These are phyloP conservation scores for Diphyllodes magnificus DNA, from an alignment of 2,113 vertebrate species.

Conservation along the genomic window DNA sequence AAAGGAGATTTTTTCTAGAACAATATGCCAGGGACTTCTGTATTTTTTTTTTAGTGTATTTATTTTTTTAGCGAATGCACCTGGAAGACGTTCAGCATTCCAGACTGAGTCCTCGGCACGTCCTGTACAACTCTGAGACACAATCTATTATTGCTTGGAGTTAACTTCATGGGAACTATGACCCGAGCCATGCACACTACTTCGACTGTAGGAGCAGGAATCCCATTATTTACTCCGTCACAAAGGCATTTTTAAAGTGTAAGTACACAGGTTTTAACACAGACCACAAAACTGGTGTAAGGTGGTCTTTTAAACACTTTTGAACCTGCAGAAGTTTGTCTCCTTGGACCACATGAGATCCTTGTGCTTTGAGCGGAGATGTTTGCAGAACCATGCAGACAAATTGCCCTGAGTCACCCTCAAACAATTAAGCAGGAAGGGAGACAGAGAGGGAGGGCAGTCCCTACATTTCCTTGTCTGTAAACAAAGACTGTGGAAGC, in stretches of 20 bases:
- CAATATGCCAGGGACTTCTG: neutral
- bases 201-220: neutral
- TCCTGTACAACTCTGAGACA: neutral
- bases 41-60: too few relatives aligned
- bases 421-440: neutral
- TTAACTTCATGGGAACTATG: neutral
- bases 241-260: neutral
- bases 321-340: neutral
- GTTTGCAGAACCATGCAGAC: neutral
- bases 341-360: neutral
- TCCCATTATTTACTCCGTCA: neutral
- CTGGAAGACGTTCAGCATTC: neutral
- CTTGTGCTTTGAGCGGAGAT: neutral
- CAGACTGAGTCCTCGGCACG: neutral
- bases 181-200: rapidly evolving
- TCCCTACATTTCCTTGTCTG: neutral
- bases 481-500: neutral
- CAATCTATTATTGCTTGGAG: neutral
- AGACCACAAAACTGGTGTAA: neutral
- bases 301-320: neutral
- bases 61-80: too few relatives aligned
- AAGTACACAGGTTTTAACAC: neutral
- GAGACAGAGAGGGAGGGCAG: neutral
- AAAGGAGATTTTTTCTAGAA: neutral
- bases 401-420: neutral